These are phyloP conservation scores for Formicarius rufipectus DNA, from an alignment of 2,113 vertebrate species.

Conservation along the genomic window DNA sequence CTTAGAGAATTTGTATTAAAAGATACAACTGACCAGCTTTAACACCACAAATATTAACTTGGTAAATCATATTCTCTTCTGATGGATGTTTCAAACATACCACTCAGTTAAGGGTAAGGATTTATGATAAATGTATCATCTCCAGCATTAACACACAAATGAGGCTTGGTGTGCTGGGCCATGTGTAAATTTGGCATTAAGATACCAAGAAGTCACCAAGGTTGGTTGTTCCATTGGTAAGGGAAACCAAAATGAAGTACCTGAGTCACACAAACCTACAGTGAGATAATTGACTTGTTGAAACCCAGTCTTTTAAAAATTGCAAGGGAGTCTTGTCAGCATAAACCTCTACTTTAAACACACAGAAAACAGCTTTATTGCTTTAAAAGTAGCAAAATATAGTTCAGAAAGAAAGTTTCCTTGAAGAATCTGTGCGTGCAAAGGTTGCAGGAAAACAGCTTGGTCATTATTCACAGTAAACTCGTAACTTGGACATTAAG, in stretches of 20 bases:
- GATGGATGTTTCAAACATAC: conserved; percentile 1
- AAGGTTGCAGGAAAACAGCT: neutral
- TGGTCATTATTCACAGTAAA: neutral
- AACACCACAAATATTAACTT: neutral
- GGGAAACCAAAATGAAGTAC: conserved; percentile 37
- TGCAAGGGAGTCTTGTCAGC: neutral
- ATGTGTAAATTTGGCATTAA: neutral
- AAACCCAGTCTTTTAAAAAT: conserved; percentile 23
- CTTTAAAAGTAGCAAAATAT: neutral
- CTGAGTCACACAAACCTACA: conserved; percentile 16
- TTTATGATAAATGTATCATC: neutral
- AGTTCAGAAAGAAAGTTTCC: neutral
- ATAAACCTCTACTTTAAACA: conserved; percentile 19
- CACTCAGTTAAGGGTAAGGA: neutral
- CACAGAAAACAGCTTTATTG: neutral
- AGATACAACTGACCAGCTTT: neutral
- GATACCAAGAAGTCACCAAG: neutral
- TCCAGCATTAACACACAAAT: neutral
- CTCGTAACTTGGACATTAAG: neutral
- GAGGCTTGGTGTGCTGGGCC: neutral
- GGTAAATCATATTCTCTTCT: neutral
- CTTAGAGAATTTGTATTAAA: neutral
- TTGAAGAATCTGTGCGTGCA: neutral
- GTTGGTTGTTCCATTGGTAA: conserved; percentile 5
- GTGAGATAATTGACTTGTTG: conserved; percentile 4